Evolutionary conservation across 2,888 invertebrate genomes (phyloP).

Genomic region (Dynastes tityus): DNA sequence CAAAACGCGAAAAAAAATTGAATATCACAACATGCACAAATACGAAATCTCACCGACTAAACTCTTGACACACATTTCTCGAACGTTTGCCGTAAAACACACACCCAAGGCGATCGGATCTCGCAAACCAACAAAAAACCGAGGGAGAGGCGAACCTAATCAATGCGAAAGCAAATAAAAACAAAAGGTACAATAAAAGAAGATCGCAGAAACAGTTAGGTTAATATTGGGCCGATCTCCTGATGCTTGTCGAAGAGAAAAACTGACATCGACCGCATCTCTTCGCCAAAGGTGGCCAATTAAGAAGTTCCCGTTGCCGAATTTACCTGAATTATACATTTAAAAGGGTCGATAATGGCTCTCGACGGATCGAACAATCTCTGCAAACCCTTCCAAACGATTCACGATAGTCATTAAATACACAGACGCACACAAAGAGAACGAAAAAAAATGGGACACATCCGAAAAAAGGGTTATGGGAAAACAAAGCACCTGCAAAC

Average conservation of each 20-base stretch:
- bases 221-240: background rate
- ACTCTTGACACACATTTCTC: too few species aligned
- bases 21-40: too few species aligned
- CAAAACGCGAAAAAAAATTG: too few species aligned
- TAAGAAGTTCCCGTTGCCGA: constrained; percentile 57
- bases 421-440: constrained; percentile 12
- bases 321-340: constrained; percentile 55
- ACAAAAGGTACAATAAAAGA: constrained; percentile 10
- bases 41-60: too few species aligned
- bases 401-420: constrained; percentile 49
- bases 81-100: too few species aligned
- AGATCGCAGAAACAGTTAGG: constrained; percentile 42
- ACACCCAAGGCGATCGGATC: too few species aligned
- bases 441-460: constrained; percentile 50
- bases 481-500: constrained; percentile 59
- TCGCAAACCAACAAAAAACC: too few species aligned
- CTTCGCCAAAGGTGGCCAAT: constrained; percentile 55
- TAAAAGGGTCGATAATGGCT: constrained; percentile 36
- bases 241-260: constrained; percentile 31
- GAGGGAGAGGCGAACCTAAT: constrained; percentile 1
- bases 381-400: constrained; percentile 51
- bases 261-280: constrained; percentile 46
- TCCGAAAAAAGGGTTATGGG: constrained; percentile 56
- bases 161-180: constrained; percentile 26
- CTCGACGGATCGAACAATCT: constrained; percentile 50